Conservation (phyloP, 2,113 vertebrate species). For the Orientallactaga bullata region DNA sequence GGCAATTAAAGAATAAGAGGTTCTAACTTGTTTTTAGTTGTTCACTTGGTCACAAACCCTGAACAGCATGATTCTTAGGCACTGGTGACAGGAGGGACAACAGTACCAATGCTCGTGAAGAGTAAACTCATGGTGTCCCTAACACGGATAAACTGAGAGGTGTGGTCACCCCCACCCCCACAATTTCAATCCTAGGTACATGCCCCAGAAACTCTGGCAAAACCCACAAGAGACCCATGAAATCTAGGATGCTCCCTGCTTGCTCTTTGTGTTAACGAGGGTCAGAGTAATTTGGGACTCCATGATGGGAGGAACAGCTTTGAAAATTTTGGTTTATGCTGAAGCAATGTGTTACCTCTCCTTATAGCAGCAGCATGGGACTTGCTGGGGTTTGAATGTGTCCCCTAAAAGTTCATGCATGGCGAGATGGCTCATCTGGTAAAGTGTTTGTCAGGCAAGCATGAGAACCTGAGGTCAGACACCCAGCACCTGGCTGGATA, state of each 20-base stretch:
- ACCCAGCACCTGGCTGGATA: too few relatives aligned
- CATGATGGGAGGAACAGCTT: not conserved
- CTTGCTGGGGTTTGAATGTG: not conserved
- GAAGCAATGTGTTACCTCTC: not conserved
- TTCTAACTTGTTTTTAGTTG: slow-evolving; percentile 24
- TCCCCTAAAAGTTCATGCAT: not conserved
- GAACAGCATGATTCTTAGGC: not conserved
- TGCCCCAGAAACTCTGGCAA: not conserved
- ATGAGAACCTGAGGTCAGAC: too few relatives aligned
- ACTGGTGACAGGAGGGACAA: not conserved
- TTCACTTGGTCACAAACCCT: not conserved
- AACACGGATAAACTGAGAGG: too few relatives aligned
- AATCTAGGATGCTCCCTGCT: not conserved
- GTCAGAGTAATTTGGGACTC: not conserved
- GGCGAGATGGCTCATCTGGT: not conserved
- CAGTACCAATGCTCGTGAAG: not conserved
- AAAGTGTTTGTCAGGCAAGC: too few relatives aligned
- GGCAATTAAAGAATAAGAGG: slow-evolving; percentile 56
- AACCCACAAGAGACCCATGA: not conserved
- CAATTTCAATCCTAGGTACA: not conserved
- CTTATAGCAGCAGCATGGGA: not conserved
- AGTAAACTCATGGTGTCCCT: not conserved
- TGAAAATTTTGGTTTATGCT: not conserved
- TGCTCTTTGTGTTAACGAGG: not conserved
- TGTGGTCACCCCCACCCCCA: not conserved